These are phyloP conservation scores for Radopholus similis DNA, from an alignment of 1,140 invertebrate genomes.

Conservation along the genomic window DNA sequence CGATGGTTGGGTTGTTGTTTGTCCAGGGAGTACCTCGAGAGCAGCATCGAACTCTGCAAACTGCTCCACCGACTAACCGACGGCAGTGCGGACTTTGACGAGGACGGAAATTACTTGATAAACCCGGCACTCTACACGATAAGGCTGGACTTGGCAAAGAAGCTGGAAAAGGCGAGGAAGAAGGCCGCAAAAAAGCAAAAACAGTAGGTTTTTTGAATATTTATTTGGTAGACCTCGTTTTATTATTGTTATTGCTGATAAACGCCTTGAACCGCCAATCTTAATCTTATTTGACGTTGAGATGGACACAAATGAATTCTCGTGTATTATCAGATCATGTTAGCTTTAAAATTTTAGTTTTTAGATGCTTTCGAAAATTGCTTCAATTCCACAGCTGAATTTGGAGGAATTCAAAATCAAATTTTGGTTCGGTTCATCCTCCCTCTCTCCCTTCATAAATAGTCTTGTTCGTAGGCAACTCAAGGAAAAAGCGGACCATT, in stretches of 20 bases:
- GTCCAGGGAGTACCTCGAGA: slow-evolving; percentile 19
- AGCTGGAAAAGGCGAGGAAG: too few relatives aligned
- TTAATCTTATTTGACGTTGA: too few relatives aligned
- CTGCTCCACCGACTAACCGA: slow-evolving; percentile 11
- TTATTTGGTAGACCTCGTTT: too few relatives aligned
- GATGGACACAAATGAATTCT: too few relatives aligned
- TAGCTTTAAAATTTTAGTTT: not conserved
- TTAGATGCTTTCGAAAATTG: not conserved
- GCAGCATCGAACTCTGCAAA: slow-evolving; percentile 31
- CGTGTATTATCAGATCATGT: not conserved
- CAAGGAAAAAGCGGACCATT: slow-evolving; percentile 13
- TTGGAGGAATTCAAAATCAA: not conserved
- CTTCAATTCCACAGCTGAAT: not conserved
- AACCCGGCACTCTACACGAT: too few relatives aligned
- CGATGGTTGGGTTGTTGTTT: not conserved
- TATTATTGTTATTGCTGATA: too few relatives aligned
- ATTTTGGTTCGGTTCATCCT: not conserved
- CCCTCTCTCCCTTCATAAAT: not conserved
- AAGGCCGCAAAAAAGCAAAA: too few relatives aligned
- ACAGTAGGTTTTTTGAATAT: too few relatives aligned
- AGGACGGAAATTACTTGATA: slow-evolving; percentile 27
- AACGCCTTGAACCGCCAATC: too few relatives aligned
- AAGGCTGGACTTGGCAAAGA: too few relatives aligned
- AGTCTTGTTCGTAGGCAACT: not conserved
- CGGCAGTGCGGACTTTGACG: slow-evolving; percentile 7